Percentiles rank a stretch among this genome's conserved stretches.
phyloP scores from a whole-genome alignment of 1,140 invertebrate species.

The Listronotus oregonensis region DNA sequence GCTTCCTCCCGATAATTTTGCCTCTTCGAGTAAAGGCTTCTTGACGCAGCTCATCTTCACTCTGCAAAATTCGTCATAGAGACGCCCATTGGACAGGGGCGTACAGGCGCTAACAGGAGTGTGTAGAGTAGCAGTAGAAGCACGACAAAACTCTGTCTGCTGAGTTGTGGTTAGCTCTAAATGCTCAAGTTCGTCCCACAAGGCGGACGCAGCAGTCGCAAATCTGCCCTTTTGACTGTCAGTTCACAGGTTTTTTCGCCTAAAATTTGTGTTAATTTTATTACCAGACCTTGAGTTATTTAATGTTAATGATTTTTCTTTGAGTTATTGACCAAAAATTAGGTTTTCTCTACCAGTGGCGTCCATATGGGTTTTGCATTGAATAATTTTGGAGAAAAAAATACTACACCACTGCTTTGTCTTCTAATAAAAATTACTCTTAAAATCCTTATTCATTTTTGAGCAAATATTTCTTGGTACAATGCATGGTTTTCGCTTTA shows the following conservation, averaged over 20 bases:
- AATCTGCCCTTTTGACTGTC: conserved; percentile 79
- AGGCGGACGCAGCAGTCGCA: conserved; percentile 88
- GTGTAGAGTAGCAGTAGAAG: conserved; percentile 59
- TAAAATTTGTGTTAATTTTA: neutral
- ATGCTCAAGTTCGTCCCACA: conserved; percentile 93
- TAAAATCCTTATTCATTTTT: too few species aligned
- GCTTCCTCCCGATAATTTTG: conserved; percentile 71
- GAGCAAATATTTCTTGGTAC: too few species aligned
- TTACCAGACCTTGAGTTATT: too few species aligned
- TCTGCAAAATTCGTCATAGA: conserved; percentile 83
- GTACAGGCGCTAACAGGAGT: conserved; percentile 59
- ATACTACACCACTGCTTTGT: too few species aligned
- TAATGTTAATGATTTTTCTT: too few species aligned
- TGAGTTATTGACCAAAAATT: too few species aligned
- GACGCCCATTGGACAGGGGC: conserved; percentile 64
- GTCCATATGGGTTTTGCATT: too few species aligned
- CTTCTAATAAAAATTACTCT: too few species aligned
- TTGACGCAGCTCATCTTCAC: conserved; percentile 85
- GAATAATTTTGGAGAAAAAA: too few species aligned
- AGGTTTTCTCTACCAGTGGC: too few species aligned
- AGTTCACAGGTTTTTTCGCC: conserved; percentile 55
- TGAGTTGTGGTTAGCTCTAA: conserved; percentile 51
- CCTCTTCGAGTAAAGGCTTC: conserved; percentile 80
- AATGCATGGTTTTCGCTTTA: too few species aligned
- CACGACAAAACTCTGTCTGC: conserved; percentile 50